These are phyloP conservation scores for Lanistes nyassanus DNA, from an alignment of 1,140 invertebrate genomes.

Conservation along the genomic window DNA sequence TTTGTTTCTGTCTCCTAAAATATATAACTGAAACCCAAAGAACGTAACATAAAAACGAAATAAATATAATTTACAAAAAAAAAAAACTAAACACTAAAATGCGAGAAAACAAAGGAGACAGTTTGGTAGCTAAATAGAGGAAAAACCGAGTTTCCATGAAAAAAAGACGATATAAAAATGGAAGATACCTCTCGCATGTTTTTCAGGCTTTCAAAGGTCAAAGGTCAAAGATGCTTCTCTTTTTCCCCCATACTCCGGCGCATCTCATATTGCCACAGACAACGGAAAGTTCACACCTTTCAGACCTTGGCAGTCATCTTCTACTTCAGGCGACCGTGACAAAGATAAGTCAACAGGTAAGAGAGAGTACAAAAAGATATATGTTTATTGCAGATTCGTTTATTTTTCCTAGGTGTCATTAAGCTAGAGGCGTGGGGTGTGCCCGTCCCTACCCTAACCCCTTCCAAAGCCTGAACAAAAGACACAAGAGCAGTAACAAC, in stretches of 20 bases:
- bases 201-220: not conserved
- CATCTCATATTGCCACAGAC: constrained; percentile 32
- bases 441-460: not conserved
- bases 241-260: not conserved
- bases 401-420: not conserved
- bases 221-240: not conserved
- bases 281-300: constrained; percentile 43
- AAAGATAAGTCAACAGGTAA: not conserved
- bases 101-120: not conserved
- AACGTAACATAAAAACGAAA: no score
- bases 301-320: constrained; percentile 33
- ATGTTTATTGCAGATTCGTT: not conserved
- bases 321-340: not conserved
- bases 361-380: not conserved
- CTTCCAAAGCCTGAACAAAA: not conserved
- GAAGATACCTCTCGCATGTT: not conserved
- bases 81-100: not conserved
- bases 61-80: no score
- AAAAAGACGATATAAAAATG: not conserved
- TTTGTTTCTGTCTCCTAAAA: not conserved
- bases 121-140: not conserved
- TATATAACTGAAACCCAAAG: no score
- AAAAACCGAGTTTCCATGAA: not conserved
- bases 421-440: not conserved
- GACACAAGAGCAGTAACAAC: not conserved